Conservation (phyloP, 2,888 invertebrate genomes). For the Polydrusus tereticollis region DNA sequence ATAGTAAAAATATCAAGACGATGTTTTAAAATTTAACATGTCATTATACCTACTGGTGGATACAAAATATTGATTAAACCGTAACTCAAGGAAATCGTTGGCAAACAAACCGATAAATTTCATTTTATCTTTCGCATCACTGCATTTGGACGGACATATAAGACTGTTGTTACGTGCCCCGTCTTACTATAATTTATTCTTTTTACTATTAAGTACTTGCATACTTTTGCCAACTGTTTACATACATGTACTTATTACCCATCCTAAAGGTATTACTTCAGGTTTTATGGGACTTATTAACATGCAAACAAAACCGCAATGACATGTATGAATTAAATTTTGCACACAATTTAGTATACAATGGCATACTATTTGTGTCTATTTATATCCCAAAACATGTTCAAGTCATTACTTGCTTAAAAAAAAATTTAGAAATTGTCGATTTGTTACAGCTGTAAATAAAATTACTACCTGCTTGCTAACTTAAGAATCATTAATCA, state of each 20-base stretch:
- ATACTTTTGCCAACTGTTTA: constrained; percentile 13
- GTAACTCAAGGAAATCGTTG: constrained; percentile 18
- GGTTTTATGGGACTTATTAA: neutral
- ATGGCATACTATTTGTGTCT: neutral
- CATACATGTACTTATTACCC: neutral
- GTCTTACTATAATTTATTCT: constrained; percentile 26
- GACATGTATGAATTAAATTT: neutral
- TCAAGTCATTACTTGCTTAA: too few relatives aligned
- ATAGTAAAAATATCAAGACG: neutral
- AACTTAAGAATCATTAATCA: too few relatives aligned
- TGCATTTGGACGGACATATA: constrained; percentile 30
- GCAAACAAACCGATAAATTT: constrained; percentile 38
- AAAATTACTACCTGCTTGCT: too few relatives aligned
- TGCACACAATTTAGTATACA: neutral
- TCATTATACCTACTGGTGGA: neutral
- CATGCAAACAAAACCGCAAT: neutral
- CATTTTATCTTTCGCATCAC: constrained; percentile 31
- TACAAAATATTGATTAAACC: constrained; percentile 21
- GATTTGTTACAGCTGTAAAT: too few relatives aligned
- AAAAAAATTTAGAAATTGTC: too few relatives aligned
- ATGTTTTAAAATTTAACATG: constrained; percentile 16
- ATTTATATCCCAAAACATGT: too few relatives aligned
- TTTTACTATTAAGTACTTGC: constrained; percentile 13
- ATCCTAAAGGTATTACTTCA: neutral
- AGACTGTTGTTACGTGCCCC: constrained; percentile 22